Base-by-base conservation (phyloP, 1,140 invertebrate species). In the Drosophila suzukii region DNA sequence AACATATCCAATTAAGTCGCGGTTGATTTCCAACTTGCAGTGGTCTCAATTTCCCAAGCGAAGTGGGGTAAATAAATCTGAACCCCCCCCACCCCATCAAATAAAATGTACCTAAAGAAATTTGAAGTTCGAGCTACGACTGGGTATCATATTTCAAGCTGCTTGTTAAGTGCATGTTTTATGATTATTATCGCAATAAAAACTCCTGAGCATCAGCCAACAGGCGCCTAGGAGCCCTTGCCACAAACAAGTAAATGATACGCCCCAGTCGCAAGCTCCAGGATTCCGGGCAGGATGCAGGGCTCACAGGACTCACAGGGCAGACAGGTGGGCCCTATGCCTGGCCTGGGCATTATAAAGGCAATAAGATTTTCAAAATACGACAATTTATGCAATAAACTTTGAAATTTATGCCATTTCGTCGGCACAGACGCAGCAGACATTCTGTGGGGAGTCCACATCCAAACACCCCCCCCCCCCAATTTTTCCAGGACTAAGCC, bases 331-430 rank as follows among this genome's bases (percentile, higher is more conserved):
- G 72, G 73, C 72, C 73, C 73, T 44, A 44, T 43, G 43, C 51
- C 59, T 71, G 70, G 72, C 61, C 66, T 53, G 66, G 60, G 81
- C 84, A 89, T 89, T 89, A 89, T 89, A 89, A 89, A 89, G 80
- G 84, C 84, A 89, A 89, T 89, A 89, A 89, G 84, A 89, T 89
- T 89, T 89, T 89, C 84, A 89, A 89, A 89, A 89, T 89, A 89
- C 84, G 84, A 89, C 84, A 89, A 89, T 89, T 89, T 89, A 89
- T 89, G 84, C 84, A 89, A 89, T 89, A 89, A 89, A 89, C 85
- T 89, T 79, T 81, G 85, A 85, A 89, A 89, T 89, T 89, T 89
- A 89, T 89, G 84, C 84, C 55, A 82, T 82, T 78, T 81, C 71
- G 70, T 75, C 54, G 76, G 54, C 67, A 67, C 54, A 72, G 55